phyloP scores from a whole-genome alignment of 2,113 vertebrate species.

The Cyprinodon tularosa region DNA sequence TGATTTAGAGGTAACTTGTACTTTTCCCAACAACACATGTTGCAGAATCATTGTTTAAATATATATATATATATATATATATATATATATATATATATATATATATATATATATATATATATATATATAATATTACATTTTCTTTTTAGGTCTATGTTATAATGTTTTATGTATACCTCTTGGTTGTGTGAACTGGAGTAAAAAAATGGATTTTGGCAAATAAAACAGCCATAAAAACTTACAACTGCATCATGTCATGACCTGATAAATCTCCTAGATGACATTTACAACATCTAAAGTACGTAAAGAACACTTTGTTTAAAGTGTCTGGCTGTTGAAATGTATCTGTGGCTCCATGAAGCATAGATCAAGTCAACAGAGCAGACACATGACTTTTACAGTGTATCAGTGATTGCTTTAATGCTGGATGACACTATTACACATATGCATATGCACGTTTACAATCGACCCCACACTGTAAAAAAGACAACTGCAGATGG shows the following conservation, averaged over 20 bases:
- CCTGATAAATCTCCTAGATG: slow-evolving; percentile 10
- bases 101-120: too few relatives aligned
- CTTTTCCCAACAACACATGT: too few relatives aligned
- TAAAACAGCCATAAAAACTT: background rate
- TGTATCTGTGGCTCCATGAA: background rate
- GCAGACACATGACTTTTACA: background rate
- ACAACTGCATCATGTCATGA: background rate
- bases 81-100: too few relatives aligned
- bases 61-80: too few relatives aligned
- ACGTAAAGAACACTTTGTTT: slow-evolving; percentile 19
- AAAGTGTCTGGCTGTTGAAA: slow-evolving; percentile 5
- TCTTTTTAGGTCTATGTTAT: background rate
- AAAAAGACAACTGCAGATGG: slow-evolving; percentile 72
- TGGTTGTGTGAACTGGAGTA: background rate
- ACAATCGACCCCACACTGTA: background rate
- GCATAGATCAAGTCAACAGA: slow-evolving; percentile 2
- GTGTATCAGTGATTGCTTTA: background rate
- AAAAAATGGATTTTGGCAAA: background rate
- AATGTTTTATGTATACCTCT: background rate
- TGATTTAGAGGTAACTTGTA: background rate
- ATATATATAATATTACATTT: background rate
- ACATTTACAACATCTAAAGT: slow-evolving; percentile 8
- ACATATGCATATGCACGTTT: slow-evolving; percentile 6
- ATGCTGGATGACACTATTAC: background rate
- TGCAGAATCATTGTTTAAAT: too few relatives aligned